Evolutionary conservation across 2,797 vertebrate species (phyloP), one percentile per base, ranked within the genome.

Genomic region (Lepidocolaptes lacrymiger): DNA sequence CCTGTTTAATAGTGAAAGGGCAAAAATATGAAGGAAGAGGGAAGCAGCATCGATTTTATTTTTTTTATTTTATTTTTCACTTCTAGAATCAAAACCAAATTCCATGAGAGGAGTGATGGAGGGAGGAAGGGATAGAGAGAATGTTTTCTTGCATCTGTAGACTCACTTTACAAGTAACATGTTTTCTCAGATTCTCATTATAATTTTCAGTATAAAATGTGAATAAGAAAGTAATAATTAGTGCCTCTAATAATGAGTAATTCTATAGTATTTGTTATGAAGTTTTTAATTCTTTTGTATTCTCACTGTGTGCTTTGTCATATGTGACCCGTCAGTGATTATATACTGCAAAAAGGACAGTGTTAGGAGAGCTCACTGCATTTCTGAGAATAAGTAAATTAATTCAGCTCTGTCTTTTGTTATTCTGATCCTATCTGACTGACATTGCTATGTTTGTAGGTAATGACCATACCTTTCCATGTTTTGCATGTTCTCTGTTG

Each of bases 241-340:
- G 6, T 46, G 14, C 43, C 8, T 67, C 34, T 69, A 79, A 58
- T n/a, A 0, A 12, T 9, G 3, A 37, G n/a, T 48, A 54, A 51
- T 58, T 11, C 39, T 52, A 1, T 18, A 1, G 0, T 26, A 41
- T 23, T 34, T 30, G 24, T 5, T 3, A 28, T 3, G 6, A 59
- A 13, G 1, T 24, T 73, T 91, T 74, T 17, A 3, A 21, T 76
- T 71, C 6, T 74, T 14, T 56, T 37, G 9, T 55, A 7, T 24
- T 76, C 87, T 62, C 28, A 52, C 13, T 21, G 7, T 49, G 4
- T 34, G 9, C 41, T 10, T 58, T 82, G 7, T 69, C 14, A 7
- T 6, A 3, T 10, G 16, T 59, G 62, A 58, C 20, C 19, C 24
- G 28, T 21, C 12, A 14, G 5, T 46, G 59, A 51, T 21, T 1